phyloP scores from a whole-genome alignment of 2,888 invertebrate genomes.

The Rhogogaster chlorosoma region DNA sequence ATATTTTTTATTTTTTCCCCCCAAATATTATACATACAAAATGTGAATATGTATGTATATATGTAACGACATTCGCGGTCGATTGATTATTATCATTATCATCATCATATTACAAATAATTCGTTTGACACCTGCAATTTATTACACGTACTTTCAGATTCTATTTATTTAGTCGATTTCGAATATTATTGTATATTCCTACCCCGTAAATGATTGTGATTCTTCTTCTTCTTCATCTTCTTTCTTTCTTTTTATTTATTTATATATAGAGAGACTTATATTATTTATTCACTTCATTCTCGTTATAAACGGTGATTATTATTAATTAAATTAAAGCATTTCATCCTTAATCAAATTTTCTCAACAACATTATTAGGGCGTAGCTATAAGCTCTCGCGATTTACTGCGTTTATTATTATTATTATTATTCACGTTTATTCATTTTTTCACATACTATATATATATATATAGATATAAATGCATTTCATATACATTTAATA shows the following conservation, averaged over 20 bases:
- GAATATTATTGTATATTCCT: conserved; percentile 42
- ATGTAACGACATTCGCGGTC: no score
- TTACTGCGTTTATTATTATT: background rate
- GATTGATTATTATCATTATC: background rate
- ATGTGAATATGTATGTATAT: no score
- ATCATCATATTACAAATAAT: background rate
- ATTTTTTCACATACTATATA: background rate
- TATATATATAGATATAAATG: background rate
- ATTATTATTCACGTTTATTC: background rate
- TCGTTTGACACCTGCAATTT: conserved; percentile 21
- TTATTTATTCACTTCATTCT: background rate
- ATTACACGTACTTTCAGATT: conserved; percentile 19
- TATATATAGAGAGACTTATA: no score
- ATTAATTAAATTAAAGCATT: background rate
- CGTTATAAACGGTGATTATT: background rate
- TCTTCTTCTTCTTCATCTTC: background rate
- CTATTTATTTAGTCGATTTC: conserved; percentile 54
- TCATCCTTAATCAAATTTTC: background rate
- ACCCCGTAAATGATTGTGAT: conserved; percentile 5
- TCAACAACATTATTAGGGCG: background rate
- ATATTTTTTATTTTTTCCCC: no score
- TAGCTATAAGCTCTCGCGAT: background rate
- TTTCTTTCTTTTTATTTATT: background rate
- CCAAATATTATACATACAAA: no score
- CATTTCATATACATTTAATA: background rate